Base-by-base conservation (phyloP, 2,888 invertebrate species). In the Allophyes oxyacanthae region DNA sequence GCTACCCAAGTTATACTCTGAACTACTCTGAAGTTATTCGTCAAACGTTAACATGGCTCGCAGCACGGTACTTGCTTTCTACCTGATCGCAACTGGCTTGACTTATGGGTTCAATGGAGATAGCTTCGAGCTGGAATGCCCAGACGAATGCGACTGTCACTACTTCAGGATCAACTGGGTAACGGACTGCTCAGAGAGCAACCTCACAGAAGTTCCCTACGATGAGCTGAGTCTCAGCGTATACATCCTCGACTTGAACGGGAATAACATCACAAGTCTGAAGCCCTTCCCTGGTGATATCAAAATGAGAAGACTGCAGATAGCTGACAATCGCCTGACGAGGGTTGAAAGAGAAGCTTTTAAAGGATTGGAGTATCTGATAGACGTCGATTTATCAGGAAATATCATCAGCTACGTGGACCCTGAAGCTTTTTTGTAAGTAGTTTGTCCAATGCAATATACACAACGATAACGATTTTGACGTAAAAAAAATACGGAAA, bases 91-190 rank as follows among this genome's bases (percentile, higher is more conserved):
- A 28, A 78, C 83, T n/a, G 80, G 84, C 13, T 53, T 81, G 33
- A 82, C 84, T 10, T 68, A 82, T 55, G 87, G 87, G 11, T 94
- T 95, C 75, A 95, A 96, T 75, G 95, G 96, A 48, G 96, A 96
- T 75, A 92, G 95, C 76, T 94, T 95, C 68, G 96, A 96, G 77
- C 87, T 96, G 78, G 96, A 96, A 81, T 96, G 97, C 73, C 97
- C 96, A 0, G 96, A 95, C 68, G 96, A 96, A 74, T 97, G 97
- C 81, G 96, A 96, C 80, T 96, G 96, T 79, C 96, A 96, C 90
- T 96, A 96, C 87, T 96, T 96, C 87, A 94, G 96, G 61, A 95
- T 96, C 78, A 96, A 96, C 89, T 96, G 96, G 96, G 96, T 96
- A 76, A 96, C 96, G 1, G 96, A 96, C 80, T 96, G 96, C 77